Evolutionary conservation across 2,888 invertebrate species (phyloP), one percentile per base, ranked within the genome.

Genomic region (Eudemis profundana): DNA sequence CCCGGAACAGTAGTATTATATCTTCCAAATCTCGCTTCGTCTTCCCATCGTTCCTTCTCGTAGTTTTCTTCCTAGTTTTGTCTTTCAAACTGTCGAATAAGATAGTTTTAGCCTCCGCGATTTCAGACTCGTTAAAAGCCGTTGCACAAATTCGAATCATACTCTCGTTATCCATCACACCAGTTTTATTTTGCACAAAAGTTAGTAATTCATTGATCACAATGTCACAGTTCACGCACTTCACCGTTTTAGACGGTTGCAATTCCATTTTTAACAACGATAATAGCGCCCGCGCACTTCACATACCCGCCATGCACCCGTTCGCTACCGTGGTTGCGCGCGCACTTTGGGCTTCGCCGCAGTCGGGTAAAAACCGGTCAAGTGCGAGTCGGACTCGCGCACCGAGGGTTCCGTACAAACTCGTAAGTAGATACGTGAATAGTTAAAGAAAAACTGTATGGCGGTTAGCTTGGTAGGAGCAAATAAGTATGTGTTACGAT

Each of bases 181-280:
- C 14, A 12, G 29, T 4, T 29, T 44, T 56, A 19, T 56, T 44
- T 42, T 56, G 44, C 0, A 56, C 44, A 17, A 29, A 56, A 0
- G 44, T 17, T 10, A 44, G n/a, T 2, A 56, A 7, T 17, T 56
- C 56, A 27, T 7, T 15, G 3, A 56, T 44, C 3, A 44, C 44
- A 5, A 56, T 44, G 17, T 56, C 27, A 15, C 56, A 56, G 19
- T 17, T 56, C n/a, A 14, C 44, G 44, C 56, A 56, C n/a, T 56
- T 56, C 15, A 56, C 10, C 27, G 44, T 56, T 5, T 17, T 15
- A 1, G 44, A 56, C 40, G 56, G 29, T 4, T 42, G 15, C 40
- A n/a, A 3, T 10, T 3, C 14, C 40, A 40, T 40, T 4, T 40
- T 40, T 12, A 12, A n/a, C n/a, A n/a, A n/a, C n/a, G 27, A 23